phyloP scores from a whole-genome alignment of 1,140 invertebrate species.

The Dreissena rostriformis region DNA sequence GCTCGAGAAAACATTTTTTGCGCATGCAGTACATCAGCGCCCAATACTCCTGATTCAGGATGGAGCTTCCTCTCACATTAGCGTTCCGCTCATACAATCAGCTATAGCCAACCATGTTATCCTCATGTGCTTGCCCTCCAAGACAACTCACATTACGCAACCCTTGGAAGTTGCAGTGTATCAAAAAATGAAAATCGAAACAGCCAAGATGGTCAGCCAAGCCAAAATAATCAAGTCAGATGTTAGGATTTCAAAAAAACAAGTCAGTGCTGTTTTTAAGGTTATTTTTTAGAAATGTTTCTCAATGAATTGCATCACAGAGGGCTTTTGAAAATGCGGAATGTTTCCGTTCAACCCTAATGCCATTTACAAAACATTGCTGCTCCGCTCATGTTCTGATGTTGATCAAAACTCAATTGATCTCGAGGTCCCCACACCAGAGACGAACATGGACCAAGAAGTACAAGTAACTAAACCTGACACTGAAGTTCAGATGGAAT shows the following conservation, averaged over 20 bases:
- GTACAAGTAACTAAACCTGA: no score
- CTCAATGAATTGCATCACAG: slow-evolving; percentile 36
- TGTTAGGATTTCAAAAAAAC: slow-evolving; percentile 47
- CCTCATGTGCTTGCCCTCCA: slow-evolving; percentile 27
- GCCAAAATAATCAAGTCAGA: slow-evolving; percentile 44
- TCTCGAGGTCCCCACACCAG: background rate
- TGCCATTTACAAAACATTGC: slow-evolving; percentile 13
- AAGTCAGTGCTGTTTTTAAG: slow-evolving; percentile 38
- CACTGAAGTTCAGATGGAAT: no score
- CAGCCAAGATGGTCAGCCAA: slow-evolving; percentile 43
- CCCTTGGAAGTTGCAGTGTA: slow-evolving; percentile 47
- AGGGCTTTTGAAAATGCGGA: slow-evolving; percentile 48
- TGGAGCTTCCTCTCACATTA: slow-evolving; percentile 43
- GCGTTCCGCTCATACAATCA: slow-evolving; percentile 1
- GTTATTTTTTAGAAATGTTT: slow-evolving; percentile 47
- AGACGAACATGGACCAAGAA: background rate
- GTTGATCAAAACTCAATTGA: slow-evolving; percentile 18
- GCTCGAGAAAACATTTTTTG: slow-evolving; percentile 44
- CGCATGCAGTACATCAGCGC: slow-evolving; percentile 3
- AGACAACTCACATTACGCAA: slow-evolving; percentile 39
- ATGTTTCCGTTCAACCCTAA: slow-evolving; percentile 40
- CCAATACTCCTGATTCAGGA: slow-evolving; percentile 49
- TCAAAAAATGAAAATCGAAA: slow-evolving; percentile 47
- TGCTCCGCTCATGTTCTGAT: slow-evolving; percentile 16
- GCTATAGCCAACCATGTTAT: slow-evolving; percentile 50